A percentile compares a stretch with the other conserved stretches of the same genome.
These are phyloP conservation scores for Trimorus sp. DNA, from an alignment of 2,888 invertebrate species.

Conservation along the genomic window DNA sequence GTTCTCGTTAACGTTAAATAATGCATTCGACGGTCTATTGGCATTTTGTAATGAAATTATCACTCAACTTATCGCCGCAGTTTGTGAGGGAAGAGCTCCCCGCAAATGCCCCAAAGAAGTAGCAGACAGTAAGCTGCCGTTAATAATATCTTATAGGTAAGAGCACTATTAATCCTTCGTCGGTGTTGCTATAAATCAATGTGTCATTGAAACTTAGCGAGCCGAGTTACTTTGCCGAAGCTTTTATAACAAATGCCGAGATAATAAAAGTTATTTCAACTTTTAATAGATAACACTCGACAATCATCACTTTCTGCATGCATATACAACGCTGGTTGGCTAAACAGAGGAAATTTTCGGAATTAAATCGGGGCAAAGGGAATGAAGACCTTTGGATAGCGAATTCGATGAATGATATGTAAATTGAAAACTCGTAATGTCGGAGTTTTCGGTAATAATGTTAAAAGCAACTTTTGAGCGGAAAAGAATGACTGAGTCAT, in stretches of 20 bases:
- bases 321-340: slow-evolving; percentile 1
- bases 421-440: no score
- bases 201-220: slow-evolving; percentile 56
- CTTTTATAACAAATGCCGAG: slow-evolving; percentile 68
- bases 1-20: slow-evolving; percentile 47
- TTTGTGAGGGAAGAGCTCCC: slow-evolving; percentile 34
- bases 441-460: no score
- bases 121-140: slow-evolving; percentile 70
- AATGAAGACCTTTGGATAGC: no score
- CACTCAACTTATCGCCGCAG: slow-evolving; percentile 54
- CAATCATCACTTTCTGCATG: slow-evolving; percentile 32
- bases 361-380: no score
- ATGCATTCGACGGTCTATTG: slow-evolving; percentile 41
- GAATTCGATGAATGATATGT: no score
- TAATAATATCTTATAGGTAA: slow-evolving; percentile 71
- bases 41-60: slow-evolving; percentile 52
- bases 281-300: slow-evolving; percentile 60
- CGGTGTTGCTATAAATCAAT: slow-evolving; percentile 70
- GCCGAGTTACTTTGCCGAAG: slow-evolving; percentile 44
- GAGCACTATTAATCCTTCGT: slow-evolving; percentile 71
- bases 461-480: no score
- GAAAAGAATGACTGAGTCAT: no score
- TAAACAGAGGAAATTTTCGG: no score
- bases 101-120: slow-evolving; percentile 47
- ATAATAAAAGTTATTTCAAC: slow-evolving; percentile 69